These are phyloP conservation scores for Collichthys lucidus DNA, from an alignment of 2,113 vertebrate genomes.

Conservation along the genomic window DNA sequence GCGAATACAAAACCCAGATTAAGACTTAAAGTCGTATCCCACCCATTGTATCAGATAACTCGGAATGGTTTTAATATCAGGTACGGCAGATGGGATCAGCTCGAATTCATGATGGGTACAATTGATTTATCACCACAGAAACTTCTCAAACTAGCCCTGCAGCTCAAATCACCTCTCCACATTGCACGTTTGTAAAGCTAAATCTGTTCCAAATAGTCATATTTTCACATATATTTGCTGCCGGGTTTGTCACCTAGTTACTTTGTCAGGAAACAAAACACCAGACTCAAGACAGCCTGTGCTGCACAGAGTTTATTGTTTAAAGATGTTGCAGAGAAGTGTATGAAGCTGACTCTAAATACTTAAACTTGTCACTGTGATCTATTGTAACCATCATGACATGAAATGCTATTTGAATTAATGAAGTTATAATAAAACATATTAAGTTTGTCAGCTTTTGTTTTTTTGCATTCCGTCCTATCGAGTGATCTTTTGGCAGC, in stretches of 20 bases:
- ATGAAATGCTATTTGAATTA: not conserved
- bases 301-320: constrained; percentile 4
- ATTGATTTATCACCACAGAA: not conserved
- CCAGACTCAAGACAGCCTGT: not conserved
- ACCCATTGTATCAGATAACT: constrained; percentile 9
- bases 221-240: constrained; percentile 6
- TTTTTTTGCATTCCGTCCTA: too few relatives aligned
- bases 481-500: not conserved
- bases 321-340: constrained; percentile 2
- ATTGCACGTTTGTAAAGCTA: not conserved
- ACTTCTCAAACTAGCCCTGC: constrained; percentile 29
- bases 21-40: constrained; percentile 37
- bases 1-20: constrained; percentile 50
- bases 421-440: not conserved
- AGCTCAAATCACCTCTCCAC: not conserved
- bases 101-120: constrained; percentile 16
- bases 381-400: not conserved
- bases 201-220: constrained; percentile 2
- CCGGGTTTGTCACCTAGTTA: constrained; percentile 2
- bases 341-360: not conserved
- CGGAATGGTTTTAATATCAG: not conserved
- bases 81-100: constrained; percentile 19
- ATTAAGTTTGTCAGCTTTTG: too few relatives aligned
- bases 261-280: constrained; percentile 32
- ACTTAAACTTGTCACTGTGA: not conserved